phyloP scores from a whole-genome alignment of 2,113 vertebrate species.

The Paradoxurus hermaphroditus region DNA sequence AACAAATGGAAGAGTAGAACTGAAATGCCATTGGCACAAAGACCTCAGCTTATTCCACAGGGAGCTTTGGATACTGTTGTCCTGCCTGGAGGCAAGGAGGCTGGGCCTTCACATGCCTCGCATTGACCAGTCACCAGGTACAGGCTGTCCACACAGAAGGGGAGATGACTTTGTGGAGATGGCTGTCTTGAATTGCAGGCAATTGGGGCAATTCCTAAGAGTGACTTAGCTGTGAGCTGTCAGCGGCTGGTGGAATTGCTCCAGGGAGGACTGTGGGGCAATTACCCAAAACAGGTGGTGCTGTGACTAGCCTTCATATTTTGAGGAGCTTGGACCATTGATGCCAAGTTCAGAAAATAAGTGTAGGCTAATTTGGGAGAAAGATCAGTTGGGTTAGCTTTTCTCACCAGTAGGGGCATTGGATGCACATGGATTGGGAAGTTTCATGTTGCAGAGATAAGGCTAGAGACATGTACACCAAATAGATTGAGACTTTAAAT shows the following conservation, averaged over 20 bases:
- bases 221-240: background rate
- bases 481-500: background rate
- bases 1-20: background rate
- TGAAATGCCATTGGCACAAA: background rate
- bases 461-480: background rate
- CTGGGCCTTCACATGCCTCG: background rate
- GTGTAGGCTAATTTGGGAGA: background rate
- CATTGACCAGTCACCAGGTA: background rate
- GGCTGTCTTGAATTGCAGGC: background rate
- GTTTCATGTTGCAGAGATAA: background rate
- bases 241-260: background rate
- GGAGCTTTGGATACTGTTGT: background rate
- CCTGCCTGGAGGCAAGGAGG: background rate
- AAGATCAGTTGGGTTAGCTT: background rate
- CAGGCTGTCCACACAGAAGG: background rate
- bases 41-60: background rate
- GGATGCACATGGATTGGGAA: background rate
- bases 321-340: background rate
- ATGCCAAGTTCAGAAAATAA: background rate
- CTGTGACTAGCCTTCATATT: background rate
- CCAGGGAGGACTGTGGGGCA: background rate
- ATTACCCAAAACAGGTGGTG: background rate
- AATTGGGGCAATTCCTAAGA: background rate
- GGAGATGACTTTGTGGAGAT: background rate
- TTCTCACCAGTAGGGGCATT: background rate